Conservation (phyloP, 1,140 invertebrate species). For the Campoletis sonorensis region DNA sequence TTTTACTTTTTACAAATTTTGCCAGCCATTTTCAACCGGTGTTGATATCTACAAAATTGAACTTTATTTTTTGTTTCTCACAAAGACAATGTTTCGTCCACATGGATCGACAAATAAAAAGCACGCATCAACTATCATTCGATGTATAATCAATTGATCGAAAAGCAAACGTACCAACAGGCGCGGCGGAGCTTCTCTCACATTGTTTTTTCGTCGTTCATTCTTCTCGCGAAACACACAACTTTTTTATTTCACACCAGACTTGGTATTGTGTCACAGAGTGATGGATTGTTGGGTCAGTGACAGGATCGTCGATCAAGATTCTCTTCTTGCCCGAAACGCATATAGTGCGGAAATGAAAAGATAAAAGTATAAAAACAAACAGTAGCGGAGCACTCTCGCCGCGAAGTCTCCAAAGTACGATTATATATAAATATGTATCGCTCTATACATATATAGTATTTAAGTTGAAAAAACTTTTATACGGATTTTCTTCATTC, state of each 20-base stretch:
- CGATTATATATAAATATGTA: background rate
- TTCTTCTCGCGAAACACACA: background rate
- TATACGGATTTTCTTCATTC: constrained; percentile 6
- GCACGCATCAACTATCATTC: background rate
- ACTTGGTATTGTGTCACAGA: background rate
- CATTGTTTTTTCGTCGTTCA: background rate
- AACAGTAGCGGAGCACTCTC: constrained; percentile 10
- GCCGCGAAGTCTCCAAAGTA: background rate
- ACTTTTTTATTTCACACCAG: constrained; percentile 11
- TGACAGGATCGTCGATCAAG: constrained; percentile 41
- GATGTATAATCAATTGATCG: constrained; percentile 25
- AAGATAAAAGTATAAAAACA: constrained; percentile 23
- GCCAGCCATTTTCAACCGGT: too few species aligned
- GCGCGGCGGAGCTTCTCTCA: background rate
- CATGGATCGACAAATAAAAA: background rate
- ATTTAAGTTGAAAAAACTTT: background rate
- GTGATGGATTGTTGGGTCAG: constrained; percentile 29
- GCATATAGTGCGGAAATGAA: constrained; percentile 28
- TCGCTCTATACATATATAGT: background rate
- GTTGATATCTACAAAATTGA: too few species aligned
- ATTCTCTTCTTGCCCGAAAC: constrained; percentile 26
- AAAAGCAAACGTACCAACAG: background rate
- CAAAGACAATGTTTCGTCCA: background rate
- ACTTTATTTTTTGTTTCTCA: too few species aligned
- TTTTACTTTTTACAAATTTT: too few species aligned